Conservation (phyloP, 1,140 invertebrate genomes). For the Drosophila bocqueti region DNA sequence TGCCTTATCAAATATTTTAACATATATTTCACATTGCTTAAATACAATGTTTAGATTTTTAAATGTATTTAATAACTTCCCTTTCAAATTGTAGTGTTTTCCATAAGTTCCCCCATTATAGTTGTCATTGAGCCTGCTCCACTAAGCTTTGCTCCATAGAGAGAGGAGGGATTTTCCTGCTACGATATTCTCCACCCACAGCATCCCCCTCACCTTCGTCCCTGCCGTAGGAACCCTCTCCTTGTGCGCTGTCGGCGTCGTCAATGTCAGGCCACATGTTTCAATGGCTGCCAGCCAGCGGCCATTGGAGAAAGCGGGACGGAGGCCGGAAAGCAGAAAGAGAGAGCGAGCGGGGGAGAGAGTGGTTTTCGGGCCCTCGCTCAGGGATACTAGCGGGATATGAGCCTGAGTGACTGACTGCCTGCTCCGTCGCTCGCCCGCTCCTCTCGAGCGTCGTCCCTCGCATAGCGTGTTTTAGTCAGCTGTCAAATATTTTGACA, state of each 20-base stretch:
- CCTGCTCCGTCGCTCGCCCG: constrained; percentile 34
- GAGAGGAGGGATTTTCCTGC: constrained; percentile 1
- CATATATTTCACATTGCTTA: background rate
- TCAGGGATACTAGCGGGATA: constrained; percentile 64
- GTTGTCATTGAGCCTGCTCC: constrained; percentile 17
- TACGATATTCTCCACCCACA: background rate
- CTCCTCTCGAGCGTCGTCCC: constrained; percentile 19
- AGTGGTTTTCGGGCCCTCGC: constrained; percentile 46
- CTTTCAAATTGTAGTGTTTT: background rate
- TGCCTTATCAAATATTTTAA: background rate
- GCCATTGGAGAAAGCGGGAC: constrained; percentile 42
- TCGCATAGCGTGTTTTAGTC: constrained; percentile 83
- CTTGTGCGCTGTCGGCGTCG: constrained; percentile 29
- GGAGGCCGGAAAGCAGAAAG: constrained; percentile 42
- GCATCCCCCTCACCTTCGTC: background rate
- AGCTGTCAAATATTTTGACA: constrained; percentile 85
- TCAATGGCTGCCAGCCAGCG: constrained; percentile 68
- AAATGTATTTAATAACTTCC: background rate
- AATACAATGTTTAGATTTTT: background rate
- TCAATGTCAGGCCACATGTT: constrained; percentile 79
- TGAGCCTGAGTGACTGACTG: constrained; percentile 43
- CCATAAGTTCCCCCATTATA: constrained; percentile 26
- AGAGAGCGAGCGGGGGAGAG: constrained; percentile 19
- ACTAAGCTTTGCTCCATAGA: constrained; percentile 9
- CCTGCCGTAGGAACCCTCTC: background rate